These are phyloP conservation scores for Heteronetta atricapilla DNA, from an alignment of 2,113 vertebrate species.

Conservation along the genomic window DNA sequence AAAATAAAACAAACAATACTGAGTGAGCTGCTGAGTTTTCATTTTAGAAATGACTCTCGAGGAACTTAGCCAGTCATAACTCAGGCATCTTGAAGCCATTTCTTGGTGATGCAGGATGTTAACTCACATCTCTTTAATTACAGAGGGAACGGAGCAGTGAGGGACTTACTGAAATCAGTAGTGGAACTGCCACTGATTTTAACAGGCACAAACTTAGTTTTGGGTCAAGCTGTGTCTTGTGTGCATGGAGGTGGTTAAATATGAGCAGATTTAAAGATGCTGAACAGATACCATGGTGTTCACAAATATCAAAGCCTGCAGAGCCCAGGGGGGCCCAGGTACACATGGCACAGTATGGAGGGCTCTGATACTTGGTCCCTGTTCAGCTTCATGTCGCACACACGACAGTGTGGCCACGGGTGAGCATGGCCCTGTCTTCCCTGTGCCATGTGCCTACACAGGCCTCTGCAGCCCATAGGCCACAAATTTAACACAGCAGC, in stretches of 20 bases:
- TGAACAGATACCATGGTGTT: neutral
- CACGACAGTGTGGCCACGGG: too few species aligned
- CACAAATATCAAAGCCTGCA: too few species aligned
- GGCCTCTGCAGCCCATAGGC: neutral
- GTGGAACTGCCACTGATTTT: neutral
- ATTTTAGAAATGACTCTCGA: neutral
- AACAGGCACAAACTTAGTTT: rapidly evolving
- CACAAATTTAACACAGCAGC: neutral
- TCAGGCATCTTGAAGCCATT: neutral
- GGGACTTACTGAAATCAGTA: neutral
- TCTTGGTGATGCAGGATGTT: neutral
- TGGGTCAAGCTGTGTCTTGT: rapidly evolving
- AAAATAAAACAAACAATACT: neutral
- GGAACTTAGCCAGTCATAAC: rapidly evolving
- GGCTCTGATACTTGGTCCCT: too few species aligned
- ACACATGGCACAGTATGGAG: neutral
- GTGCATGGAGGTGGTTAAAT: rapidly evolving
- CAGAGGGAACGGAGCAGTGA: rapidly evolving
- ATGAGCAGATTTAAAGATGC: neutral
- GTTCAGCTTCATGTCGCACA: too few species aligned
- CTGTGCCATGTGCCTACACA: neutral
- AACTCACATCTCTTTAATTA: neutral
- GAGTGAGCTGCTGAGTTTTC: neutral
- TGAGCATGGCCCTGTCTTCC: too few species aligned
- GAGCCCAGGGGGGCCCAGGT: neutral